Conservation (phyloP, 2,113 vertebrate genomes). For the Brevimyrus niger region DNA sequence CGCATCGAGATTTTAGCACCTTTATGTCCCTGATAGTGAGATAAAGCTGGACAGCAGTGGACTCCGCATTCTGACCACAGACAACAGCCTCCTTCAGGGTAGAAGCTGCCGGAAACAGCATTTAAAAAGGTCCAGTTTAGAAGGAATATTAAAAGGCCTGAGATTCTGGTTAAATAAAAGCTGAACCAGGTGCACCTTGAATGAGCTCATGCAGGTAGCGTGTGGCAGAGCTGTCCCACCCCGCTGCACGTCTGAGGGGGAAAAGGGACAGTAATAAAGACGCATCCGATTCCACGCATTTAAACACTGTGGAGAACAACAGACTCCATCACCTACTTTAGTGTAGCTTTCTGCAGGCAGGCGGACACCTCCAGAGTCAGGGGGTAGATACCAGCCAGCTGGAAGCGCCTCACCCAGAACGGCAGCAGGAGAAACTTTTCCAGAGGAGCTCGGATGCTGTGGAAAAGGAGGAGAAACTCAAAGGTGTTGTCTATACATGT, state of each 20-base stretch:
- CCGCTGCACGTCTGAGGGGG: conserved; percentile 60
- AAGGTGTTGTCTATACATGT: background rate
- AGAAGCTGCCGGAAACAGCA: conserved; percentile 54
- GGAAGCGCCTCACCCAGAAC: conserved; percentile 70
- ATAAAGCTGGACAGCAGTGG: conserved; percentile 72
- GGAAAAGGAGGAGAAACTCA: background rate
- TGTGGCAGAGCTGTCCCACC: conserved; percentile 79
- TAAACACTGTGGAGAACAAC: background rate
- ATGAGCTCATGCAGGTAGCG: conserved; percentile 71
- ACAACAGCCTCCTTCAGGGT: conserved; percentile 65
- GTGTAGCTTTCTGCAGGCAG: conserved; percentile 53
- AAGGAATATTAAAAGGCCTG: background rate
- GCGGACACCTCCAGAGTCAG: conserved; percentile 66
- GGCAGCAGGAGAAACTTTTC: conserved; percentile 71
- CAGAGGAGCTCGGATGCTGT: conserved; percentile 62
- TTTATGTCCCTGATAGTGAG: conserved; percentile 66
- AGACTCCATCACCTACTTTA: conserved; percentile 60
- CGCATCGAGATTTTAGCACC: conserved; percentile 51
- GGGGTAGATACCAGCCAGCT: conserved; percentile 68
- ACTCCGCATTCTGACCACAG: conserved; percentile 55
- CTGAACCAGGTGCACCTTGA: conserved; percentile 53
- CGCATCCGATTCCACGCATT: background rate
- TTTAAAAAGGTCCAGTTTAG: background rate
- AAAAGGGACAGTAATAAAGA: background rate
- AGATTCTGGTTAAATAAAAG: background rate